phyloP scores from a whole-genome alignment of 2,797 vertebrate genomes.

The Gorsachius magnificus region DNA sequence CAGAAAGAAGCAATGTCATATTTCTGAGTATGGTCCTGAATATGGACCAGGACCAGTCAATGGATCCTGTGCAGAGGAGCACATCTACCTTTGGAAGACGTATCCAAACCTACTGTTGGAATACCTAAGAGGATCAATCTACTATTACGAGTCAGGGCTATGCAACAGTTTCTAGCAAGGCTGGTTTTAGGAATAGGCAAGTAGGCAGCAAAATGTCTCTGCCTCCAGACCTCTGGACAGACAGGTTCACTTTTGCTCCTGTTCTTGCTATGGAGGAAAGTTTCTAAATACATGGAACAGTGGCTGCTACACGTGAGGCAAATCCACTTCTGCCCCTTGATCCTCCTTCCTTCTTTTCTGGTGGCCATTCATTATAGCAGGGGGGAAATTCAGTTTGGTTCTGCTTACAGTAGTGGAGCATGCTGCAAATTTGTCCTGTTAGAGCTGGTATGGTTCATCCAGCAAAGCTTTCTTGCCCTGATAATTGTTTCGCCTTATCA shows the following conservation, averaged over 20 bases:
- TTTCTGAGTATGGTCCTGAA: neutral
- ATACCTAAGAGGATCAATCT: neutral
- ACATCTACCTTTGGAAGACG: accelerated
- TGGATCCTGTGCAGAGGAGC: neutral
- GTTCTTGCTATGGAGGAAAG: neutral
- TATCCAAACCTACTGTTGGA: neutral
- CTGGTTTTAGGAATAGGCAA: neutral
- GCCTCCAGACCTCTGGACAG: neutral
- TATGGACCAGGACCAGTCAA: neutral
- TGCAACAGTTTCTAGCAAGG: neutral
- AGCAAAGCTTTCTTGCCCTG: neutral
- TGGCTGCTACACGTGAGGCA: neutral
- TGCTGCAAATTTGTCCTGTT: neutral
- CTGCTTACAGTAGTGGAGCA: neutral
- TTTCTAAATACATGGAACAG: neutral
- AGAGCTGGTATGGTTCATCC: neutral
- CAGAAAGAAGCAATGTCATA: neutral
- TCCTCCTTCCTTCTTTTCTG: neutral
- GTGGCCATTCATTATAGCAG: neutral
- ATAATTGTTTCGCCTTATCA: neutral
- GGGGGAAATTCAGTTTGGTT: neutral
- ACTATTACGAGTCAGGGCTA: neutral
- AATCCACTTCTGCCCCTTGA: neutral
- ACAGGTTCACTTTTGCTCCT: neutral
- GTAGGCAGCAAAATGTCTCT: neutral